phyloP scores from a whole-genome alignment of 2,113 vertebrate species.

The Alethe castanea region DNA sequence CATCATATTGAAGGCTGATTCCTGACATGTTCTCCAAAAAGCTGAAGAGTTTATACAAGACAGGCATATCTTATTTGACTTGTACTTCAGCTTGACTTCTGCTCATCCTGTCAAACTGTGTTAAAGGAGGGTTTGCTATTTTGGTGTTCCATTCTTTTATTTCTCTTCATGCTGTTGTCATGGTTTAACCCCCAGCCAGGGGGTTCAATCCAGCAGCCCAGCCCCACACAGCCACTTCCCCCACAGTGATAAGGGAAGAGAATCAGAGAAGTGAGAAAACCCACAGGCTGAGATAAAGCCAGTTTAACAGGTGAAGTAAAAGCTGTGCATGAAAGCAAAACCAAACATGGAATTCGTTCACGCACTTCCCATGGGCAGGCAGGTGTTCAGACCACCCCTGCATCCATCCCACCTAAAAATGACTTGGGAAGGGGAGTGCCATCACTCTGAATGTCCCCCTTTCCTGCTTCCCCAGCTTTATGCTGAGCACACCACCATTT shows the following conservation, averaged over 20 bases:
- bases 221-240: not conserved
- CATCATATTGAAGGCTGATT: not conserved
- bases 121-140: not conserved
- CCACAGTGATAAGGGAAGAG: not conserved
- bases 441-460: not conserved
- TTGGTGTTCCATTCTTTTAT: not conserved
- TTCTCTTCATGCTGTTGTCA: not conserved
- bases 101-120: not conserved
- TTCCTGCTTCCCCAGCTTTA: not conserved
- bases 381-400: not conserved
- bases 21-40: not conserved
- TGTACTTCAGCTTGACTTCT: conserved; percentile 37
- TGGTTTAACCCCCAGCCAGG: not conserved
- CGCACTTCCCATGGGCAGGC: not conserved
- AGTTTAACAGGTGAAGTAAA: not conserved
- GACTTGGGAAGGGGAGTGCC: not conserved
- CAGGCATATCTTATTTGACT: conserved; percentile 6
- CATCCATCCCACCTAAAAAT: too few species aligned
- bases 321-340: not conserved
- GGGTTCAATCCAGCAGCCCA: not conserved
- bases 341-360: fast-evolving
- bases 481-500: not conserved
- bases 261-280: not conserved
- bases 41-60: not conserved
- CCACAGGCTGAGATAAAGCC: not conserved